Percentiles rank a stretch among this genome's conserved stretches.
These are phyloP conservation scores for Vidua chalybeata DNA, from an alignment of 2,113 vertebrate genomes.

Conservation along the genomic window DNA sequence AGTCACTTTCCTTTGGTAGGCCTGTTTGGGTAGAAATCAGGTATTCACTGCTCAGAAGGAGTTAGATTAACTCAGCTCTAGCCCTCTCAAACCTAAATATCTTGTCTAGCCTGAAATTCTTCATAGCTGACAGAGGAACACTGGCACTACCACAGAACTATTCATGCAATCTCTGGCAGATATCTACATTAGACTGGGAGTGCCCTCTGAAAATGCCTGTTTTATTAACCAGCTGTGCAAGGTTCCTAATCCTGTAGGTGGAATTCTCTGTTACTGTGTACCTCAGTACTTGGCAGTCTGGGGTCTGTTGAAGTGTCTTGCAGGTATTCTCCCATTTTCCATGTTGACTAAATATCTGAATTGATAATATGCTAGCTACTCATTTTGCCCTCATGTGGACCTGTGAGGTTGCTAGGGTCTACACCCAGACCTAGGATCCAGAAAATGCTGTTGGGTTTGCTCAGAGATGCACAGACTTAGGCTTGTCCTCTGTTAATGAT, in stretches of 20 bases:
- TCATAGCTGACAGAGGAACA: not conserved
- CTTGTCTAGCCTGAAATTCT: not conserved
- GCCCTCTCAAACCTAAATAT: not conserved
- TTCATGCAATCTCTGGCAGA: not conserved
- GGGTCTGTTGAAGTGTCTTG: not conserved
- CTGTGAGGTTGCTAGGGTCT: not conserved
- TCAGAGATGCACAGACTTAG: not conserved
- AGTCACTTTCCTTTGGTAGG: not conserved
- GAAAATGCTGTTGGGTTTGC: not conserved
- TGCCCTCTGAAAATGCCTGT: not conserved
- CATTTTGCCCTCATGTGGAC: not conserved
- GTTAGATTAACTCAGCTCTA: not conserved
- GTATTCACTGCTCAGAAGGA: not conserved
- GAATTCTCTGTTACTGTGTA: not conserved
- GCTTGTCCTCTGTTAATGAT: not conserved
- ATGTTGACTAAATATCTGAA: not conserved
- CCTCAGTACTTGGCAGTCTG: rapidly evolving
- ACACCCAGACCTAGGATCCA: not conserved
- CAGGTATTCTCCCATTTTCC: not conserved
- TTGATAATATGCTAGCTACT: not conserved
- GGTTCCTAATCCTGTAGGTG: not conserved
- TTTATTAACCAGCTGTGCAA: not conserved
- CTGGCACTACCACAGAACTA: not conserved
- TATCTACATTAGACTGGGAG: not conserved
- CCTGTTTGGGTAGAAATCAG: not conserved